Percentiles rank a stretch among this genome's conserved stretches.
Evolutionary conservation across 2,888 invertebrate species (phyloP).

Genomic region (Pristionchus japonicus): DNA sequence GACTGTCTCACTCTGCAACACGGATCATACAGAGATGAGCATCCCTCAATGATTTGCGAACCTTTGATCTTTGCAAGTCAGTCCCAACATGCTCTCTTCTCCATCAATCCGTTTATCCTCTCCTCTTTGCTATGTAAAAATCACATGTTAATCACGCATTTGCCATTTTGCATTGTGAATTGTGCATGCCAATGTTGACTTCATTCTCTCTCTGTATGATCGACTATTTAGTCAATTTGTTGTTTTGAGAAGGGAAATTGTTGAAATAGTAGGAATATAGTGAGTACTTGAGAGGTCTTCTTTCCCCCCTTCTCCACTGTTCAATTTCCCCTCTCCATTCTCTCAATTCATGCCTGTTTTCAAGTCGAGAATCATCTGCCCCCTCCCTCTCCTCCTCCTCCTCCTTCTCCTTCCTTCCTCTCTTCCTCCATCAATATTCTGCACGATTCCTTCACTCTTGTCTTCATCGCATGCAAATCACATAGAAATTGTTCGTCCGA

Average conservation of each 20-base stretch:
- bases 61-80: neutral
- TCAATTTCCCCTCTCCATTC: neutral
- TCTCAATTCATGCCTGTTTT: neutral
- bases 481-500: neutral
- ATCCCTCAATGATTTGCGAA: neutral
- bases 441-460: neutral
- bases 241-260: neutral
- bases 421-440: too few species aligned
- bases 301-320: neutral
- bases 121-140: neutral
- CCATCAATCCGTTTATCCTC: neutral
- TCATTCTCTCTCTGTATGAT: neutral
- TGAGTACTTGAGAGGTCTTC: constrained; percentile 5
- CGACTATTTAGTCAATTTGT: neutral
- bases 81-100: neutral
- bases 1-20: neutral
- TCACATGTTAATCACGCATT: neutral
- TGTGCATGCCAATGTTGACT: neutral
- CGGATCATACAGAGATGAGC: neutral
- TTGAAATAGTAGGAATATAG: neutral
- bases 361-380: neutral
- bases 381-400: neutral
- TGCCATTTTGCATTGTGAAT: neutral
- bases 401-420: neutral
- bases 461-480: neutral